These are phyloP conservation scores for Rana temporaria DNA, from an alignment of 2,113 vertebrate species.

Conservation along the genomic window DNA sequence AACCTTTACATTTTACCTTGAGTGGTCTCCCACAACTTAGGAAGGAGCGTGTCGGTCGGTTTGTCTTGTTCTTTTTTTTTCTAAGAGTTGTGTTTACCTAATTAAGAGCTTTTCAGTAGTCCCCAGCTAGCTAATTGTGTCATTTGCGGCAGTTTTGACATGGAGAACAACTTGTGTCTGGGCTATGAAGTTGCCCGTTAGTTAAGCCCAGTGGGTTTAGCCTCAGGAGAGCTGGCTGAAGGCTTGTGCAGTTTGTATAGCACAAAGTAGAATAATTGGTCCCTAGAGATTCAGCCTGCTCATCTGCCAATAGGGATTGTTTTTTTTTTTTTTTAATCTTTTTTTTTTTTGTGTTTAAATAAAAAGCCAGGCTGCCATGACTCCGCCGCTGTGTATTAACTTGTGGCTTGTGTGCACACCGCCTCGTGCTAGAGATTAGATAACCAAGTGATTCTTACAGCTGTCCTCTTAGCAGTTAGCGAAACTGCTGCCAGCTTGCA, in stretches of 20 bases:
- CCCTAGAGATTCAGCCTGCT: constrained; percentile 70
- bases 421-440: constrained; percentile 9
- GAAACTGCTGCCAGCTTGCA: background rate
- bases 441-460: background rate
- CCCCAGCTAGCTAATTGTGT: constrained; percentile 76
- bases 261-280: constrained; percentile 83
- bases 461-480: constrained; percentile 8
- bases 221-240: constrained; percentile 62
- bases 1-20: constrained; percentile 24
- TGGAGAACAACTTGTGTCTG: constrained; percentile 66
- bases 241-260: constrained; percentile 61
- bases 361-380: constrained; percentile 64
- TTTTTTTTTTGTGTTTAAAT: constrained; percentile 43
- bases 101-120: constrained; percentile 77
- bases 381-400: constrained; percentile 59
- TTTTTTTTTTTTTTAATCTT: constrained; percentile 58
- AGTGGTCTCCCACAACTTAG: constrained; percentile 63
- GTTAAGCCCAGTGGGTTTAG: constrained; percentile 62
- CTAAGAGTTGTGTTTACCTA: constrained; percentile 72
- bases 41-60: constrained; percentile 58
- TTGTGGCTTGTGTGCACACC: background rate
- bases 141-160: constrained; percentile 77
- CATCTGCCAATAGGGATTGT: constrained; percentile 71
- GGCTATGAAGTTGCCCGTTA: constrained; percentile 62
- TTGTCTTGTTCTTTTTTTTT: constrained; percentile 46